A percentile compares a stretch with the other conserved stretches of the same genome.
phyloP scores from a whole-genome alignment of 2,888 invertebrate genomes.

The Acanthococcus lagerstroemiae region DNA sequence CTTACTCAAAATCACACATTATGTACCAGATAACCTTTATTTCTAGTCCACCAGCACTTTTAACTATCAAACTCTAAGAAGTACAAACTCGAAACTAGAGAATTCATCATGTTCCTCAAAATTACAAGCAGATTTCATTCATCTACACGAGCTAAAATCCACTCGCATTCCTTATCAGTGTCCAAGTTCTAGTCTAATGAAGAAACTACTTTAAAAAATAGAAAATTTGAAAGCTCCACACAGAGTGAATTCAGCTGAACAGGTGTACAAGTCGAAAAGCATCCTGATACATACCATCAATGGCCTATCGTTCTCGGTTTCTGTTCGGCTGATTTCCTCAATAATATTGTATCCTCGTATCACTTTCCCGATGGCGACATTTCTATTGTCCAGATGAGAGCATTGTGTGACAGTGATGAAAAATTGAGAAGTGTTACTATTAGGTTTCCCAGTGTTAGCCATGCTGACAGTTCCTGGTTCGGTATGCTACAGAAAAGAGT shows the following conservation, averaged over 20 bases:
- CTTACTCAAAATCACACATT: too few relatives aligned
- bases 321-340: slow-evolving; percentile 55
- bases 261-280: too few relatives aligned
- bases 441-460: slow-evolving; percentile 63
- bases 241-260: too few relatives aligned
- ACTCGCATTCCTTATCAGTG: too few relatives aligned
- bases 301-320: slow-evolving; percentile 49
- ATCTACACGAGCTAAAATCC: too few relatives aligned
- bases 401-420: slow-evolving; percentile 72
- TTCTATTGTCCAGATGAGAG: slow-evolving; percentile 64
- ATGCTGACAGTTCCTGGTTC: slow-evolving; percentile 60
- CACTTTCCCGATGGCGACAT: slow-evolving; percentile 76
- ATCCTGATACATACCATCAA: slow-evolving; percentile 46
- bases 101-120: too few relatives aligned
- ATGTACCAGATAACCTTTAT: too few relatives aligned
- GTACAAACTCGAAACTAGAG: too few relatives aligned
- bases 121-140: too few relatives aligned
- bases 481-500: slow-evolving; percentile 45
- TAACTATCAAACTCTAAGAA: too few relatives aligned
- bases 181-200: too few relatives aligned
- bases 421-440: slow-evolving; percentile 92
- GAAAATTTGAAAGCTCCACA: not conserved
- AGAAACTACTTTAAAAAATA: not conserved
- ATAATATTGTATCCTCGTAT: slow-evolving; percentile 62
- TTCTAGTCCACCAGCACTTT: too few relatives aligned